Conservation (phyloP, 2,113 vertebrate species). For the Irena cyanogastra region DNA sequence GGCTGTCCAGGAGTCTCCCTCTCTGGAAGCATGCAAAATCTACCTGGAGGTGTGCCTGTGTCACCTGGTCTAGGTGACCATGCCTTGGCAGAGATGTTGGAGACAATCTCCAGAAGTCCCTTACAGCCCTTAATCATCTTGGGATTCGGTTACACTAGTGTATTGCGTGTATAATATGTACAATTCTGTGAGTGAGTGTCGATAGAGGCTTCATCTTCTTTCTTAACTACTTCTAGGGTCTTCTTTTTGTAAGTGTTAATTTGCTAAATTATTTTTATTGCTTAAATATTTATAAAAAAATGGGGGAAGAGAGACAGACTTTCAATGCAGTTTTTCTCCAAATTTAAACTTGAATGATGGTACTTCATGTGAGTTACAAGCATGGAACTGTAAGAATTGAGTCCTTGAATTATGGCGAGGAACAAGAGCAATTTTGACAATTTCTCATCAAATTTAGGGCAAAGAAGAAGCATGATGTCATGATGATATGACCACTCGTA, state of each 20-base stretch:
- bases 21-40: not conserved
- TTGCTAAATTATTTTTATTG: not conserved
- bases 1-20: not conserved
- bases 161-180: not conserved
- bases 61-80: not conserved
- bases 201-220: not conserved
- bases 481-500: not conserved
- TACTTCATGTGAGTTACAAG: not conserved
- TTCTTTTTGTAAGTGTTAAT: not conserved
- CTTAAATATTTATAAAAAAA: not conserved
- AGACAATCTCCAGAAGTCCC: not conserved
- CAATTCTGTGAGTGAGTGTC: not conserved
- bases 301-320: not conserved
- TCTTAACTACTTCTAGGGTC: not conserved
- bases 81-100: not conserved
- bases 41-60: accelerated
- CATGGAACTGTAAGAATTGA: accelerated
- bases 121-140: not conserved
- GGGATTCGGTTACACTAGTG: not conserved
- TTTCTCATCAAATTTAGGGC: not conserved
- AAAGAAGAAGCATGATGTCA: not conserved
- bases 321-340: not conserved
- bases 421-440: not conserved
- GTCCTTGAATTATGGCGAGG: not conserved
- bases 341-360: not conserved